Conservation (phyloP, 2,797 vertebrate genomes). For the Danio aesculapii region DNA sequence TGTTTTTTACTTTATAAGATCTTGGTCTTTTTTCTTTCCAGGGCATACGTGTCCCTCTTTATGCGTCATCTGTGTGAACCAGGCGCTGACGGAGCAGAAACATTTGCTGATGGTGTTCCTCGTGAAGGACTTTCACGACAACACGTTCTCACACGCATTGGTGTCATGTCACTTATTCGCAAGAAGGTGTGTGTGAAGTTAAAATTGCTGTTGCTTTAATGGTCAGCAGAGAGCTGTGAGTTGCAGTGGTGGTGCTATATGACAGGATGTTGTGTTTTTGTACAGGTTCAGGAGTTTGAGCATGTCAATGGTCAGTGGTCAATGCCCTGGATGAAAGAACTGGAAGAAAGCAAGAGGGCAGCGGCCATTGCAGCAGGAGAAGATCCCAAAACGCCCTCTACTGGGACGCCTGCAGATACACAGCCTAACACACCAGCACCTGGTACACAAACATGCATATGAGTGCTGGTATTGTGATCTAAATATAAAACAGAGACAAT, state of each 20-base stretch:
- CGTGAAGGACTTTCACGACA: conserved; percentile 95
- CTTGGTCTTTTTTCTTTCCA: conserved; percentile 62
- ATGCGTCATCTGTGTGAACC: conserved; percentile 98
- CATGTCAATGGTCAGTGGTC: conserved; percentile 98
- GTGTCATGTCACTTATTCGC: conserved; percentile 98
- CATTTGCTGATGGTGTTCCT: conserved; percentile 96
- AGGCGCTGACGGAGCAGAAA: conserved; percentile 97
- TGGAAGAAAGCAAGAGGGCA: conserved; percentile 94
- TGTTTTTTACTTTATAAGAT: background rate
- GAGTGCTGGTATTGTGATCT: background rate
- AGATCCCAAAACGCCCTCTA: conserved; percentile 93
- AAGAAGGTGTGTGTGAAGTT: conserved; percentile 85
- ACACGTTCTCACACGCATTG: conserved; percentile 96
- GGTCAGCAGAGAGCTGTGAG: background rate
- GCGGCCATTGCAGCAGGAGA: conserved; percentile 82
- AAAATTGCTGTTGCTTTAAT: too few relatives aligned
- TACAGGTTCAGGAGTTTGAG: conserved; percentile 97
- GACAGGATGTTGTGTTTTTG: background rate
- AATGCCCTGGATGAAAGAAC: conserved; percentile 94
- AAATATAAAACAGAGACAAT: background rate
- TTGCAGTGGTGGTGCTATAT: background rate
- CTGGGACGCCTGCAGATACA: conserved; percentile 84
- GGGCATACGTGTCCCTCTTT: conserved; percentile 96
- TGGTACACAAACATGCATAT: conserved; percentile 34
- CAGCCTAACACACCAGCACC: conserved; percentile 62